phyloP scores from a whole-genome alignment of 2,113 vertebrate species.

The Antigone vipio region DNA sequence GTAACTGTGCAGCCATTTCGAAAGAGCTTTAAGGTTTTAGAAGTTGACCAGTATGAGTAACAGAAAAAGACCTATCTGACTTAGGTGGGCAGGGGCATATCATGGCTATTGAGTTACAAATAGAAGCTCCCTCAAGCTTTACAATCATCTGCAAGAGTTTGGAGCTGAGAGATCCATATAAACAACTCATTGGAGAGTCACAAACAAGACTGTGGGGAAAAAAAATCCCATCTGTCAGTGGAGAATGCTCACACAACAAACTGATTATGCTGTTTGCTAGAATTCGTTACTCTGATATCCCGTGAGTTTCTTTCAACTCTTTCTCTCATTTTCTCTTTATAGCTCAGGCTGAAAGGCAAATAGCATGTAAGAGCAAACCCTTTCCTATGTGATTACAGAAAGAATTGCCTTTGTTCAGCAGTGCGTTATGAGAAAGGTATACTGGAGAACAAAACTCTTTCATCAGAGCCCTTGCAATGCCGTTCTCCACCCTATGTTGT shows the following conservation, averaged over 20 bases:
- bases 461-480: background rate
- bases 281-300: background rate
- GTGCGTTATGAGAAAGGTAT: background rate
- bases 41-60: background rate
- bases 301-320: background rate
- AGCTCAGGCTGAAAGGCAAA: background rate
- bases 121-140: background rate
- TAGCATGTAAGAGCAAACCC: background rate
- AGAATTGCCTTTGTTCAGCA: background rate
- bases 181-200: background rate
- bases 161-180: fast-evolving
- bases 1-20: background rate
- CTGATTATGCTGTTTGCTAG: background rate
- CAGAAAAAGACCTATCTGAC: background rate
- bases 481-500: fast-evolving
- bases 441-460: background rate
- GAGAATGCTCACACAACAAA: background rate
- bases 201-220: background rate
- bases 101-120: background rate
- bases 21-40: background rate
- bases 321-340: background rate
- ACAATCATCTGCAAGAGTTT: background rate
- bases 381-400: background rate
- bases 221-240: background rate
- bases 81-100: background rate